Percentiles rank a stretch among this genome's conserved stretches.
These are phyloP conservation scores for Perognathus longimembris DNA, from an alignment of 2,113 vertebrate species.

Conservation along the genomic window DNA sequence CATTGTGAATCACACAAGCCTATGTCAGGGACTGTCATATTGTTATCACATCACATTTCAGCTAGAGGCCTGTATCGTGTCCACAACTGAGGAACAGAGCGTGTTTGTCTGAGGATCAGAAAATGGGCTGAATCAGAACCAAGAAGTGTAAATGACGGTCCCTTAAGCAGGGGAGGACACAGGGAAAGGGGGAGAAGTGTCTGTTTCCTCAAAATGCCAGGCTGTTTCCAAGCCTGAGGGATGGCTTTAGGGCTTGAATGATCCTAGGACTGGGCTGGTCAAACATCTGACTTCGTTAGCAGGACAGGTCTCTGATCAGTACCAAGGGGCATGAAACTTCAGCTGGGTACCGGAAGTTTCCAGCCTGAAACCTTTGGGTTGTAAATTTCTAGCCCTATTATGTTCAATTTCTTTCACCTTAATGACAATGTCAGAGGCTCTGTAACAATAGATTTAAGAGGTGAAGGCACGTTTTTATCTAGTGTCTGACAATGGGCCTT, in stretches of 20 bases:
- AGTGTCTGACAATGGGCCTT: not conserved
- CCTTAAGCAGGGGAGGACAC: not conserved
- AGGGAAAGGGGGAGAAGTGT: not conserved
- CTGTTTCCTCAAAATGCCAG: not conserved
- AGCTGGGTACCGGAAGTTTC: not conserved
- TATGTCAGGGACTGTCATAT: not conserved
- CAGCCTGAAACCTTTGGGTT: not conserved
- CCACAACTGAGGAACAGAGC: rapidly evolving
- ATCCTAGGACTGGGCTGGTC: not conserved
- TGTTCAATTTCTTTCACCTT: not conserved
- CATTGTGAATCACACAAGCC: not conserved
- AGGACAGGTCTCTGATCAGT: not conserved
- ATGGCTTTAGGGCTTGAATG: not conserved
- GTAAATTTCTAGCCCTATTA: not conserved
- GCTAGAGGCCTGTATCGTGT: not conserved
- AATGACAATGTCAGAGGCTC: not conserved
- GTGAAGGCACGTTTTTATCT: too few species aligned
- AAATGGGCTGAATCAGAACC: not conserved
- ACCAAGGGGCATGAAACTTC: not conserved
- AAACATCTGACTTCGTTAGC: not conserved
- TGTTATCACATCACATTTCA: not conserved
- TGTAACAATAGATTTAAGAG: not conserved
- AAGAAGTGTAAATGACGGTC: not conserved
- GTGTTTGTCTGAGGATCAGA: not conserved
- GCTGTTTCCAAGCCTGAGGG: too few species aligned